Evolutionary conservation across 2,113 vertebrate genomes (phyloP).

Genomic region (Fregata magnificens): DNA sequence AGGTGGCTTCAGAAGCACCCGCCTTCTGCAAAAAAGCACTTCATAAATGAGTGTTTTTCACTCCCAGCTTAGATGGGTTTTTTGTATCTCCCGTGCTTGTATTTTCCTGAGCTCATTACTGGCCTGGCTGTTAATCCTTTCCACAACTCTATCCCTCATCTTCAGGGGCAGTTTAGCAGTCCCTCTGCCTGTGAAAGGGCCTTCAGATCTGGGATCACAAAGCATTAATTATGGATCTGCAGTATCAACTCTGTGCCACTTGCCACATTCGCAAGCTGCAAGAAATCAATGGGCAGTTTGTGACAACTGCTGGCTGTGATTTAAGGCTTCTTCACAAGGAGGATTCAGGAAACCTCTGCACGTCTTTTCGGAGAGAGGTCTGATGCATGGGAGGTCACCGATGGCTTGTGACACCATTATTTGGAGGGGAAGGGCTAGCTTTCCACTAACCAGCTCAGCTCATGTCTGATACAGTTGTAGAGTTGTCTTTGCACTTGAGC

Average conservation of each 20-base stretch:
- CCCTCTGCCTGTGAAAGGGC: slow-evolving; percentile 31
- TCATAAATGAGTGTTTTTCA: slow-evolving; percentile 28
- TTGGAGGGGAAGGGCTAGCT: not conserved
- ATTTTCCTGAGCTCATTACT: slow-evolving; percentile 51
- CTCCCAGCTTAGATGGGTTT: not conserved
- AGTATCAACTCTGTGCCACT: slow-evolving; percentile 44
- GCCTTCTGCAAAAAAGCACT: not conserved
- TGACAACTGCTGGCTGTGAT: not conserved
- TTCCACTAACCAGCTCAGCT: not conserved
- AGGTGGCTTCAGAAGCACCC: not conserved
- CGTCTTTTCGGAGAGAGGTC: not conserved
- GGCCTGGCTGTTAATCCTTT: slow-evolving; percentile 50
- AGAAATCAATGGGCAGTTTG: slow-evolving; percentile 41
- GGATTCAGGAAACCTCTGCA: not conserved
- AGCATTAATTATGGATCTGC: slow-evolving; percentile 60
- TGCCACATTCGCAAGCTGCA: not conserved
- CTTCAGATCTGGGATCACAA: slow-evolving; percentile 63
- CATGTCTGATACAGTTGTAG: not conserved
- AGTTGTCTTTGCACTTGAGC: not conserved
- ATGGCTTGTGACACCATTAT: not conserved
- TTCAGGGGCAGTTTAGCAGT: slow-evolving; percentile 51
- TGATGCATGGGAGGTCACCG: not conserved
- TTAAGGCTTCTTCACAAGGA: not conserved
- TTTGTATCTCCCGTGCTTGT: slow-evolving; percentile 5
- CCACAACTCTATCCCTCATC: slow-evolving; percentile 19